Evolutionary conservation across 2,797 vertebrate species (phyloP), one percentile per base, ranked within the genome.

Genomic region (Ctenochaetus hawaiiensis): DNA sequence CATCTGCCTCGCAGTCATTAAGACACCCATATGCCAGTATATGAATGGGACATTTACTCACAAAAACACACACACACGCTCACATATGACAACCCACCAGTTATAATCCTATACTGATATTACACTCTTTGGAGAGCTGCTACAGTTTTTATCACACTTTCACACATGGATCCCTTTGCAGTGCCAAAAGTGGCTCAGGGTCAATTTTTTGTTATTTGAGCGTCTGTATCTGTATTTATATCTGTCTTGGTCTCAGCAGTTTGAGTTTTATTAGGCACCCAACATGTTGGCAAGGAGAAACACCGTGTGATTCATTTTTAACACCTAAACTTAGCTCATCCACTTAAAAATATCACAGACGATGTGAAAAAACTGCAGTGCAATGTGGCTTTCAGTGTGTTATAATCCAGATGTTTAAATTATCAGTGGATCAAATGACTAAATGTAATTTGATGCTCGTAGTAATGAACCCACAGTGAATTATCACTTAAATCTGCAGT

Each of bases 1-100:
- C 94, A 94, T 95, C 93, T 95, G 94, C 92, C 87, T 89, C 84
- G 44, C 66, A 88, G 88, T 83, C 90, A 92, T 93, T 90, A 92
- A 78, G 82, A 91, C 62, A 80, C 82, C 87, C 91, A 91, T 90
- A 93, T 90, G 93, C 86, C 80, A 71, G 58, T 70, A 76, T 88
- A 91, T 87, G 87, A 93, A 89, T 88, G 76, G 84, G 79, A 82
- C 79, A 78, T 84, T 88, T 80, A 65, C 62, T 82, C 78, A 69
- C 86, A 86, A 47, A 78, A 84, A 48, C 16, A 67, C 52, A 57
- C 51, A 72, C 71, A 82, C 51, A 73, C 49, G 53, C 59, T 72
- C 64, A 67, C 52, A 62, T 85, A 72, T 45, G 34, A 76, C 64
- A 78, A 48, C 67, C 67, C 74, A 67, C 72, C 26, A 52, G 71